Percentiles rank a stretch among this genome's conserved stretches.
Conservation (phyloP, 2,888 invertebrate species). For the Poecilus cupreus region DNA sequence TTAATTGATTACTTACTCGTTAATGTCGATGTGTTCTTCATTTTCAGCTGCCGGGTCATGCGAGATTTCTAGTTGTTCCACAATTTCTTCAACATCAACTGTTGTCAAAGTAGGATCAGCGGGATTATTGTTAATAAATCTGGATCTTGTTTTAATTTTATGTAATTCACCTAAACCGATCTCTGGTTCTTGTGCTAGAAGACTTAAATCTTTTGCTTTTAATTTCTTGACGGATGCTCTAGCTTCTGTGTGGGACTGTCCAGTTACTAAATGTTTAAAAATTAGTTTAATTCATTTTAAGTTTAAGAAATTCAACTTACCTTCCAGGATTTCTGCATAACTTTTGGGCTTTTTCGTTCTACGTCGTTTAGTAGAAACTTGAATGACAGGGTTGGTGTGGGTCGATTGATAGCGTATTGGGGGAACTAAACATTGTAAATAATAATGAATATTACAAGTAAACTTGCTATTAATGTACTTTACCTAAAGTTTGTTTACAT, state of each 20-base stretch:
- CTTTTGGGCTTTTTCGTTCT: slow-evolving; percentile 71
- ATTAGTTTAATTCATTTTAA: slow-evolving; percentile 61
- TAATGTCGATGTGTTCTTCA: slow-evolving; percentile 71
- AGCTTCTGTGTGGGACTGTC: slow-evolving; percentile 78
- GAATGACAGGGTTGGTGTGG: slow-evolving; percentile 65
- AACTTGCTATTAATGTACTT: background rate
- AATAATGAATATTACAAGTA: too few relatives aligned
- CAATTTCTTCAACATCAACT: slow-evolving; percentile 54
- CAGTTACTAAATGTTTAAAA: slow-evolving; percentile 77
- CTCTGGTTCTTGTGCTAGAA: slow-evolving; percentile 77
- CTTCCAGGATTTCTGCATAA: slow-evolving; percentile 82
- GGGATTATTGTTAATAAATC: slow-evolving; percentile 46
- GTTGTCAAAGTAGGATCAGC: slow-evolving; percentile 48
- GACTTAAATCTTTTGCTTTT: slow-evolving; percentile 79
- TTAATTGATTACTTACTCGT: slow-evolving; percentile 72
- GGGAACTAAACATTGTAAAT: background rate
- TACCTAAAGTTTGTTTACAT: slow-evolving; percentile 68
- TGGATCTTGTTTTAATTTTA: slow-evolving; percentile 72
- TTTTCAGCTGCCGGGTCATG: slow-evolving; percentile 67
- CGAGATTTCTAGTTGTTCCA: slow-evolving; percentile 21
- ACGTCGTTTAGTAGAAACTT: slow-evolving; percentile 64
- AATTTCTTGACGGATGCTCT: slow-evolving; percentile 82
- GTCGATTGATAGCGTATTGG: slow-evolving; percentile 66
- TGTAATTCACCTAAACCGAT: slow-evolving; percentile 77
- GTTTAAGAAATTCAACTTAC: slow-evolving; percentile 70